Conservation (phyloP, 2,797 vertebrate genomes). For the Eutrigla gurnardus region DNA sequence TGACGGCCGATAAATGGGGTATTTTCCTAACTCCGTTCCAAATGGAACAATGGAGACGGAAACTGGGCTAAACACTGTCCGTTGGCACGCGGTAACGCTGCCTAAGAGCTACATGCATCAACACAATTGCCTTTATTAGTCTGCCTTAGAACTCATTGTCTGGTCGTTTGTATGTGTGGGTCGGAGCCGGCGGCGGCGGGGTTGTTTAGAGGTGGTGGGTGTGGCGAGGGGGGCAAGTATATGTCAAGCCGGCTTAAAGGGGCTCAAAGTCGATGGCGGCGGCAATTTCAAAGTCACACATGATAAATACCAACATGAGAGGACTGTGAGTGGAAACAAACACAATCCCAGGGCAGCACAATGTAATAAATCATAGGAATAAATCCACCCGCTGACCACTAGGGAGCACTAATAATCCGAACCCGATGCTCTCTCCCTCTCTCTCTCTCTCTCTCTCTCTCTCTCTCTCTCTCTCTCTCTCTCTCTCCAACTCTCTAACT, state of each 20-base stretch:
- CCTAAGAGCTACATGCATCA: conserved; percentile 69
- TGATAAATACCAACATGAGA: conserved; percentile 66
- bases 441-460: conserved; percentile 25
- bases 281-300: conserved; percentile 66
- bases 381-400: conserved; percentile 70
- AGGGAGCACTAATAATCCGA: conserved; percentile 77
- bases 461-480: conserved; percentile 13
- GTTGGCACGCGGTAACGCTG: conserved; percentile 50
- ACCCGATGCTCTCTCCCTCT: conserved; percentile 36
- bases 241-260: conserved; percentile 71
- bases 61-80: conserved; percentile 51
- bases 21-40: conserved; percentile 71
- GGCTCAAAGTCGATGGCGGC: conserved; percentile 64
- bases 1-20: conserved; percentile 75
- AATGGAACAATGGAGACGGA: conserved; percentile 70
- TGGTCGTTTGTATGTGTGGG: conserved; percentile 53
- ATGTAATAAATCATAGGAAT: conserved; percentile 71
- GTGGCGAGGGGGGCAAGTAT: conserved; percentile 17
- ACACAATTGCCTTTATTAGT: conserved; percentile 72
- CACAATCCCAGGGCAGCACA: conserved; percentile 62
- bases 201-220: conserved; percentile 14
- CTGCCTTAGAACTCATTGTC: conserved; percentile 57
- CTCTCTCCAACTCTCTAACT: conserved; percentile 7
- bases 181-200: conserved; percentile 9
- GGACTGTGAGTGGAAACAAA: conserved; percentile 56